Evolutionary conservation across 2,888 invertebrate species (phyloP).

Genomic region (Nemotelus nigrinus): DNA sequence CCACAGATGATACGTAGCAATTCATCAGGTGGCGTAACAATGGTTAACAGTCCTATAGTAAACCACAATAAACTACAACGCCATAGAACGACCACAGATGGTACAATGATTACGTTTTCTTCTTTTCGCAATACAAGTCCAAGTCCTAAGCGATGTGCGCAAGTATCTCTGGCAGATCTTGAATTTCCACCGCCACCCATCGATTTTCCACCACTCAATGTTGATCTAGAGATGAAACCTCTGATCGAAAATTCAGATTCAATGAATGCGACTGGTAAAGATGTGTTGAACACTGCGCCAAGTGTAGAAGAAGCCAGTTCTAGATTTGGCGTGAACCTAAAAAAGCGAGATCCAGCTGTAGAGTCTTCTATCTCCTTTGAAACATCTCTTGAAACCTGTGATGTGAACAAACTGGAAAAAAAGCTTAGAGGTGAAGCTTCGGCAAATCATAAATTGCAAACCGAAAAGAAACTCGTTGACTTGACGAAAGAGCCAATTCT

Average conservation of each 20-base stretch:
- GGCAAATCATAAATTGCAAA: conserved; percentile 70
- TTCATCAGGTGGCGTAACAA: conserved; percentile 84
- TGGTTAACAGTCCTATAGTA: conserved; percentile 72
- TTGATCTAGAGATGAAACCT: conserved; percentile 59
- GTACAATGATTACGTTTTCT: conserved; percentile 65
- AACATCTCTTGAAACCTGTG: conserved; percentile 64
- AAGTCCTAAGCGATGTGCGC: conserved; percentile 76
- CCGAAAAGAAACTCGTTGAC: conserved; percentile 66
- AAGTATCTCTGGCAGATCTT: conserved; percentile 81
- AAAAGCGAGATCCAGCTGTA: conserved; percentile 73
- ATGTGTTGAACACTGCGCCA: conserved; percentile 73
- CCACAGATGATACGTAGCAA: conserved; percentile 91
- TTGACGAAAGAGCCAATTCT: conserved; percentile 64
- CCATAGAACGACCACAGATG: conserved; percentile 68
- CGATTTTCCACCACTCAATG: conserved; percentile 78
- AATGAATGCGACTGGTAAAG: conserved; percentile 61
- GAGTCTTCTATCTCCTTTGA: conserved; percentile 69
- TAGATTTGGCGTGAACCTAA: conserved; percentile 75
- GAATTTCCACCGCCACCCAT: conserved; percentile 89
- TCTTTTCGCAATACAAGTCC: conserved; percentile 71
- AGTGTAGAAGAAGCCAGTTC: conserved; percentile 78
- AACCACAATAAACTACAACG: conserved; percentile 68
- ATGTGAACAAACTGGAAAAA: conserved; percentile 82
- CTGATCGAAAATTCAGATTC: conserved; percentile 52
- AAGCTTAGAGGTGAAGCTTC: conserved; percentile 86